These are phyloP conservation scores for Quadriops clusia DNA, from an alignment of 2,888 invertebrate species.

Conservation along the genomic window DNA sequence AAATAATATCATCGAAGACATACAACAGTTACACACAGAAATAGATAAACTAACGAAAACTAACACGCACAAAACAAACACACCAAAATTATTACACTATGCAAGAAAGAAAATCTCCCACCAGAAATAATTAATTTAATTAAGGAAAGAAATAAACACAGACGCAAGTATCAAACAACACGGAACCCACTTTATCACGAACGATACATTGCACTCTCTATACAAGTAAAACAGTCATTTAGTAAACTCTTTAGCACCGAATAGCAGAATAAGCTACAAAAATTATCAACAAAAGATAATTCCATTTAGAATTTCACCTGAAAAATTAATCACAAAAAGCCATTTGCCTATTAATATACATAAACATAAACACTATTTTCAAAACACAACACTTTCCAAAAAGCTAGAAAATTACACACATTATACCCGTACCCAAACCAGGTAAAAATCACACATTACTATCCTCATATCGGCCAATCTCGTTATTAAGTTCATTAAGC, in stretches of 20 bases:
- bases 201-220: too few species aligned
- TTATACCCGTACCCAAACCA: conserved; percentile 15
- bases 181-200: too few species aligned
- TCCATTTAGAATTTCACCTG: not conserved
- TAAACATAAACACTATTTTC: too few species aligned
- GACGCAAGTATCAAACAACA: too few species aligned
- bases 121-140: not conserved
- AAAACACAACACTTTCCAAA: conserved; percentile 16
- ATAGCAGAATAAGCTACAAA: not conserved
- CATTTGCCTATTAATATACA: not conserved
- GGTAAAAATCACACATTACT: conserved; percentile 8
- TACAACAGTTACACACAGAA: not conserved
- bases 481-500: conserved; percentile 9
- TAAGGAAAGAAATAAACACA: too few species aligned
- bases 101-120: not conserved
- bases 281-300: not conserved
- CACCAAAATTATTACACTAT: too few species aligned
- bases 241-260: not conserved
- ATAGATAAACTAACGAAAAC: not conserved
- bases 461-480: conserved; percentile 14
- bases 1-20: not conserved
- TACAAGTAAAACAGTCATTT: not conserved
- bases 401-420: conserved; percentile 15
- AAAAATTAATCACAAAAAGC: not conserved
- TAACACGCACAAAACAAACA: too few species aligned